Base-by-base conservation (phyloP, 2,113 vertebrate genomes). In the Opisthocomus hoazin region DNA sequence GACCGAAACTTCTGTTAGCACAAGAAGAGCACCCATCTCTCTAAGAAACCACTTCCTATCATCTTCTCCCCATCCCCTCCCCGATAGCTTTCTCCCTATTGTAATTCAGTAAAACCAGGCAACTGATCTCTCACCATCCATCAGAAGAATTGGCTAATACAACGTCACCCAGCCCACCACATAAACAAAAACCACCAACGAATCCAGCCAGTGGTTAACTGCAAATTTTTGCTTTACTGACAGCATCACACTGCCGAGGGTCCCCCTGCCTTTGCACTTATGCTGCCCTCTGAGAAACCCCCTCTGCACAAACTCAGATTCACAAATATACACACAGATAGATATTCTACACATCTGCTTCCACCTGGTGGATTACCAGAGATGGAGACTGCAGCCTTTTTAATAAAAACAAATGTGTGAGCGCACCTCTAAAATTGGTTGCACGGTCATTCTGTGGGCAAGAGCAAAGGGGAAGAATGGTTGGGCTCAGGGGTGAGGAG, bases 281-380 rank as follows among this genome's bases (percentile, higher is more conserved):
- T 7, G 3, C 41, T 43, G 58, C 51, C 50, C 64, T 75, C 53
- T 41, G 11, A 75, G 53, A 91, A 94, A 61, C 3, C n/a, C 37
- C 48, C 53, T 66, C 78, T 58, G 54, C 56, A 78, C 45, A 74
- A 51, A 78, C 32, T 29, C 70, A 58, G 70, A 69, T 69, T 73
- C 86, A 82, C 89, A 87, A 87, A 85, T 11, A 51, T 60, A 43
- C 2, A 6, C 48, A 81, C 39, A 75, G 66, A 86, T 86, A 75
- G 66, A 86, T 86, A 84, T 50, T 75, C 87, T 56, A 93, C 94
- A 95, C 65, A 93, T 94, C 87, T 97, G 95, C 94, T 97, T 97
- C 94, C 92, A 97, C 89, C 93, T 96, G 87, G 86, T 95, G 90
- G 95, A 95, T 95, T 94, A 87, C 58, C 65, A 91, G 93, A 83